phyloP scores from a whole-genome alignment of 2,113 vertebrate species.

The Promerops cafer region DNA sequence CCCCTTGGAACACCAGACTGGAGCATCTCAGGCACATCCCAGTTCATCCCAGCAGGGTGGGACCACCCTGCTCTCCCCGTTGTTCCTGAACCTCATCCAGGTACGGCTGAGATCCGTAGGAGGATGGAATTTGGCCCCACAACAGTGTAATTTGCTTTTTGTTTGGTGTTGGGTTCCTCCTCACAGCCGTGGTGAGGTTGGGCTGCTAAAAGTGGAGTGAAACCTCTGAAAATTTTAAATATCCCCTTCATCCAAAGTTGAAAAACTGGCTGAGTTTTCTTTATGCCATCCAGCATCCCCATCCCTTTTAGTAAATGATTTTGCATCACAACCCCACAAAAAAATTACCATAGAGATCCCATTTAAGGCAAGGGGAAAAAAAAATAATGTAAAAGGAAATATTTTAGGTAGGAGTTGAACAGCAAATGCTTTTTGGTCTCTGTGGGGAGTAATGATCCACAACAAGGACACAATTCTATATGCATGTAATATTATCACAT shows the following conservation, averaged over 20 bases:
- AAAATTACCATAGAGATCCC: constrained; percentile 67
- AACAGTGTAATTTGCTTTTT: not conserved
- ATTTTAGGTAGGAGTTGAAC: constrained; percentile 79
- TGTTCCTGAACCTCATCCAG: not conserved
- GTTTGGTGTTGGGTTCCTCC: not conserved
- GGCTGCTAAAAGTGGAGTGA: not conserved
- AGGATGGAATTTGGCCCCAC: not conserved
- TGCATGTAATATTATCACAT: constrained; percentile 80
- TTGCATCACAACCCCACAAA: not conserved
- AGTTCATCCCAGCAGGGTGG: not conserved
- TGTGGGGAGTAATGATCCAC: constrained; percentile 86
- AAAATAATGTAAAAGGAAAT: constrained; percentile 69
- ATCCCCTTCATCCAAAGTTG: not conserved
- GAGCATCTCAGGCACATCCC: not conserved
- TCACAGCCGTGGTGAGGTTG: accelerated
- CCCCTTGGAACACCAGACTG: not conserved
- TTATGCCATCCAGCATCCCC: not conserved
- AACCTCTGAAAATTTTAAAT: not conserved
- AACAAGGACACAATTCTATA: constrained; percentile 80
- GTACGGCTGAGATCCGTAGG: accelerated
- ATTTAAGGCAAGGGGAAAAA: constrained; percentile 65
- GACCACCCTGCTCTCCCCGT: not conserved
- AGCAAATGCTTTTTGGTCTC: constrained; percentile 80
- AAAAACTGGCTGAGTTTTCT: not conserved
- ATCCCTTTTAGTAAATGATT: constrained; percentile 25